Conservation (phyloP, 1,140 invertebrate species). For the Trinorchestia longiramus region DNA sequence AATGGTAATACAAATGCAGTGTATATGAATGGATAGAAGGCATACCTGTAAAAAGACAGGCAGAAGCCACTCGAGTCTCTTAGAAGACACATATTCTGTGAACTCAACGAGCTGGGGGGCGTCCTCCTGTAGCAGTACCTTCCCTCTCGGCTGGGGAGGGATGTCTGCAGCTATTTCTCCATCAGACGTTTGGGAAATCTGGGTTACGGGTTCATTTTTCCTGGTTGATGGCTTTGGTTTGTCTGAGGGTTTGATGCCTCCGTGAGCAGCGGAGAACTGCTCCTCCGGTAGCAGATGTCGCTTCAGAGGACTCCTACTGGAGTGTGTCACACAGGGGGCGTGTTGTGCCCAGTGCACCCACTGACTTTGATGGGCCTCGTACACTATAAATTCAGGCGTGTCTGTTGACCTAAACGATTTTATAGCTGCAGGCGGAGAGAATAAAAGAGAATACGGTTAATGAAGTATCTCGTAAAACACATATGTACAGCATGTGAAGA, state of each 20-base stretch:
- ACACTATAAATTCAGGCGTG: background rate
- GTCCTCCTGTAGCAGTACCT: background rate
- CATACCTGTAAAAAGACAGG: background rate
- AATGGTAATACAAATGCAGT: background rate
- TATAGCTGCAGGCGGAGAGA: background rate
- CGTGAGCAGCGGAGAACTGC: background rate
- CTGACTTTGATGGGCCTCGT: background rate
- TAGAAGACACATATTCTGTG: no score
- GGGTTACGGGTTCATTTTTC: constrained; percentile 8
- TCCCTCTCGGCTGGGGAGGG: background rate
- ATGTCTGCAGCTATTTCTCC: background rate
- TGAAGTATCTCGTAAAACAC: no score
- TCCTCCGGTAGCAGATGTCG: background rate
- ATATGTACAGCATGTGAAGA: no score
- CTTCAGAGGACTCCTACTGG: background rate
- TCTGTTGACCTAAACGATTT: background rate
- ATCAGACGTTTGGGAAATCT: constrained; percentile 27
- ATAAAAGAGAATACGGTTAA: no score
- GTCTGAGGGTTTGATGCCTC: background rate
- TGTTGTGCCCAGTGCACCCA: constrained; percentile 16
- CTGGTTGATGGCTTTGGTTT: background rate
- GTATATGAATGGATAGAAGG: background rate
- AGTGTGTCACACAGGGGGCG: background rate
- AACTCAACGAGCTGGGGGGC: background rate
- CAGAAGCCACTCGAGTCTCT: background rate